A percentile compares a stretch with the other conserved stretches of the same genome.
phyloP scores from a whole-genome alignment of 2,113 vertebrate genomes.

The Gallinago jamesoni region DNA sequence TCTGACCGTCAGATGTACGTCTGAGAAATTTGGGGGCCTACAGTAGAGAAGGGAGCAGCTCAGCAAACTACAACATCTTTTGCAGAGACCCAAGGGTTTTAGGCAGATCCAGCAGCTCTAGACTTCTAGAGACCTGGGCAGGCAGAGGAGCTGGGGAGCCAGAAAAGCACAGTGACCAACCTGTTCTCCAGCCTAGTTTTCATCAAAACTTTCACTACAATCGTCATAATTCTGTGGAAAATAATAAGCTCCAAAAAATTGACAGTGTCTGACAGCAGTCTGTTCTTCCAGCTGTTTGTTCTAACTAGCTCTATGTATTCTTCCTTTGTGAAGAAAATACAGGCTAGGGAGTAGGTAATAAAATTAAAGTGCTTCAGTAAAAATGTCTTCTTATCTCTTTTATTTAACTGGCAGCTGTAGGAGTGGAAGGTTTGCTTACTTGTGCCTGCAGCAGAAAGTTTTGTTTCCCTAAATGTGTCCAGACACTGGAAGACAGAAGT shows the following conservation, averaged over 20 bases:
- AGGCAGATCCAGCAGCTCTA: background rate
- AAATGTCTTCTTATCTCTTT: background rate
- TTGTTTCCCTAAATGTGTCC: background rate
- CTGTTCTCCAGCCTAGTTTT: background rate
- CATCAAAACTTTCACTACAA: background rate
- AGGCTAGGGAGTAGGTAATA: background rate
- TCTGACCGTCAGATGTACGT: background rate
- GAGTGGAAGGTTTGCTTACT: background rate
- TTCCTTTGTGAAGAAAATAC: background rate
- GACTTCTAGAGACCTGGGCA: background rate
- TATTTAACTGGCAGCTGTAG: background rate
- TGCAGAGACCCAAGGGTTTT: background rate
- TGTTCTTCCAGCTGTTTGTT: constrained; percentile 2
- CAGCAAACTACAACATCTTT: background rate
- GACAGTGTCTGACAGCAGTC: background rate
- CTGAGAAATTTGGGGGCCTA: background rate
- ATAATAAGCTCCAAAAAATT: background rate
- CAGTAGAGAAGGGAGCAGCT: background rate
- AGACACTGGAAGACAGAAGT: background rate
- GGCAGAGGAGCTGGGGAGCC: background rate
- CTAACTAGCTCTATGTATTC: background rate
- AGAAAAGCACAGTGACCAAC: background rate
- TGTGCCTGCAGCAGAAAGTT: background rate
- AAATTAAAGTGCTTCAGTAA: constrained; percentile 3
- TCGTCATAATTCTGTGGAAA: background rate